phyloP scores from a whole-genome alignment of 2,797 vertebrate species.

The Cetoscarus ocellatus region DNA sequence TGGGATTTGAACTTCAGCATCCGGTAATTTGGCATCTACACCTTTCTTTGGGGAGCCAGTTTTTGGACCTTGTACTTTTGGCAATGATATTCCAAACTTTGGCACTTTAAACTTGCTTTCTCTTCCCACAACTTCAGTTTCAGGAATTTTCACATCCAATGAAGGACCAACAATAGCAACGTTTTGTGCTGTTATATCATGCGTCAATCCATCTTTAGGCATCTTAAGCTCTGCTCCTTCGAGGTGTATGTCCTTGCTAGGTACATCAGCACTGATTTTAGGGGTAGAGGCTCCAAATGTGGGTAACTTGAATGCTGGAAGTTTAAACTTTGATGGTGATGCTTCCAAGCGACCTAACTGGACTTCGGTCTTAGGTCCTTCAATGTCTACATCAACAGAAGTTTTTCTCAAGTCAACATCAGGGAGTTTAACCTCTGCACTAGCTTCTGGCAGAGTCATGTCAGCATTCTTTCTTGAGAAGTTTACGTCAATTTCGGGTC shows the following conservation, averaged over 20 bases:
- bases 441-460: background rate
- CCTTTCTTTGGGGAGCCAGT: constrained; percentile 60
- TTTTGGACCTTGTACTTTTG: background rate
- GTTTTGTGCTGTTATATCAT: background rate
- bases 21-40: constrained; percentile 41
- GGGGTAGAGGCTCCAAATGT: constrained; percentile 47
- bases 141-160: constrained; percentile 25
- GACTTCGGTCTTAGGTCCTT: background rate
- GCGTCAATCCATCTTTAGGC: background rate
- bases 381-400: constrained; percentile 39
- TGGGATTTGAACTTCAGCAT: constrained; percentile 1
- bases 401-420: constrained; percentile 23
- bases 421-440: constrained; percentile 25
- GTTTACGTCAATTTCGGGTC: constrained; percentile 3
- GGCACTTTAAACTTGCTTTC: constrained; percentile 18
- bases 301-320: constrained; percentile 46
- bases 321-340: constrained; percentile 58
- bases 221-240: background rate
- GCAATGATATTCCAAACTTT: background rate
- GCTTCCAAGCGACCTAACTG: constrained; percentile 2
- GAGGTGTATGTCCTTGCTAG: constrained; percentile 16
- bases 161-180: constrained; percentile 4
- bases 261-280: background rate
- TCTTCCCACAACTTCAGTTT: constrained; percentile 1
- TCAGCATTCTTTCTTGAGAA: constrained; percentile 14